Conservation (phyloP, 2,888 invertebrate genomes). For the Volucella bombylans region DNA sequence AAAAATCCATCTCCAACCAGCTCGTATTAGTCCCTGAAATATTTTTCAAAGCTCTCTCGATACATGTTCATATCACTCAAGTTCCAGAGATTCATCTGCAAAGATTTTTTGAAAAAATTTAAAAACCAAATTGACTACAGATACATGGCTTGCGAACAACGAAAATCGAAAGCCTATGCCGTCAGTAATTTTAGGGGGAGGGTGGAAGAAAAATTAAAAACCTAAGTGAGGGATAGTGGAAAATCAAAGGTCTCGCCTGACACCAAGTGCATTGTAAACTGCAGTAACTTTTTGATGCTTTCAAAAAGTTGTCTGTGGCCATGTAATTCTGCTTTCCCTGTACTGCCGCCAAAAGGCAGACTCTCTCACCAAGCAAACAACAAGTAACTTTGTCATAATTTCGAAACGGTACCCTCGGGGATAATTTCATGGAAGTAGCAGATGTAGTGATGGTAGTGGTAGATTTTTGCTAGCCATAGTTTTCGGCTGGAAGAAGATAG, state of each 20-base stretch:
- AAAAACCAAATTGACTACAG: not conserved
- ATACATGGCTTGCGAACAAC: not conserved
- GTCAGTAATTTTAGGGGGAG: not conserved
- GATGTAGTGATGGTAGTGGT: too few species aligned
- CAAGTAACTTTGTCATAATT: constrained; percentile 69
- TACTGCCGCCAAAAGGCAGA: constrained; percentile 25
- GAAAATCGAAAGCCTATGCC: not conserved
- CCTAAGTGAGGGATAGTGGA: not conserved
- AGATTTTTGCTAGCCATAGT: constrained; percentile 37
- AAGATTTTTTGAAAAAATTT: not conserved
- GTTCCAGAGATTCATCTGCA: not conserved
- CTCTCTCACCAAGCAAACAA: constrained; percentile 38
- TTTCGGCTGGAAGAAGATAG: constrained; percentile 23
- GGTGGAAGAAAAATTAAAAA: not conserved
- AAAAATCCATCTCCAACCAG: not conserved
- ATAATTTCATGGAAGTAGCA: constrained; percentile 48
- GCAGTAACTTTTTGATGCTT: constrained; percentile 61
- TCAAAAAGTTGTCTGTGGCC: constrained; percentile 55
- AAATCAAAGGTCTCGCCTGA: constrained; percentile 59
- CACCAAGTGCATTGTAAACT: constrained; percentile 68
- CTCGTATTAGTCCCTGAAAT: too few species aligned
- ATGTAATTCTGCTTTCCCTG: not conserved
- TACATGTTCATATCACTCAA: not conserved
- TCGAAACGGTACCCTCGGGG: constrained; percentile 60
- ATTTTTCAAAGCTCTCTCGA: too few species aligned